These are phyloP conservation scores for Acanthornis magna DNA, from an alignment of 2,797 vertebrate genomes.

Conservation along the genomic window DNA sequence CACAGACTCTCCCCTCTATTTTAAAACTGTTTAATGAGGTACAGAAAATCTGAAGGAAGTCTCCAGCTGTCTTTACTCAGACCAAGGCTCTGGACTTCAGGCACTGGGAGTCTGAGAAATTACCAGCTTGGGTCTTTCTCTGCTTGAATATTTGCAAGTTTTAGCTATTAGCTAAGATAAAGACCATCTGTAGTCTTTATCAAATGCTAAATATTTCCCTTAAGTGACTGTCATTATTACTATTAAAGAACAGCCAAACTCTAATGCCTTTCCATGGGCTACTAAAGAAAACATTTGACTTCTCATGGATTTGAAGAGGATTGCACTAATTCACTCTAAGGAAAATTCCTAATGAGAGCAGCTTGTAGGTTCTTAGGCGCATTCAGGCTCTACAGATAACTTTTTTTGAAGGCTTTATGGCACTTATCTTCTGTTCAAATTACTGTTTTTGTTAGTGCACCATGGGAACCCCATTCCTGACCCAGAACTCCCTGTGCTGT, in stretches of 20 bases:
- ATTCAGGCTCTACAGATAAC: neutral
- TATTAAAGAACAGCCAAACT: neutral
- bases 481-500: neutral
- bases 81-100: neutral
- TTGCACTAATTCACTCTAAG: neutral
- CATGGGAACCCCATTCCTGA: neutral
- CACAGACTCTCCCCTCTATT: fast-evolving
- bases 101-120: neutral
- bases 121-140: neutral
- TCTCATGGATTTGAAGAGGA: neutral
- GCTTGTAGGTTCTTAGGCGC: neutral
- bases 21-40: neutral
- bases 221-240: neutral
- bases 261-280: neutral
- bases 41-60: neutral
- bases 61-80: neutral
- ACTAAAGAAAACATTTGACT: neutral
- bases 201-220: neutral
- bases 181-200: neutral
- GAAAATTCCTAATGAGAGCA: neutral
- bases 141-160: neutral
- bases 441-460: neutral
- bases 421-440: neutral
- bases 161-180: neutral
- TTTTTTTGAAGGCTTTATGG: neutral